Conservation (phyloP, 2,888 invertebrate species). For the Dysmachus trigonus region DNA sequence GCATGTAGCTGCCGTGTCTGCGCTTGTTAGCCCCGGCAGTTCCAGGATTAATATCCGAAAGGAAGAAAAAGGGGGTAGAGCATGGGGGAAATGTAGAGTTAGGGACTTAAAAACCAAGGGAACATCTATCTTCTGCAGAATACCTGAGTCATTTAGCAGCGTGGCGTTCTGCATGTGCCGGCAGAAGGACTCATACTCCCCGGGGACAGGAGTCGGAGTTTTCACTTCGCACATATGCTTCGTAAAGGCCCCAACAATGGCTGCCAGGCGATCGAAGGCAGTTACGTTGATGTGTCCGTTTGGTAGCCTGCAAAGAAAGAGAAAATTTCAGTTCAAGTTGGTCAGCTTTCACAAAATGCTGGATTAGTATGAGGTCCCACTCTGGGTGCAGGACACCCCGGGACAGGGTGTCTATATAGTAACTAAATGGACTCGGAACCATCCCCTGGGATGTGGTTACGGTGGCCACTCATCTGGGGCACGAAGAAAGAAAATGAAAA, state of each 20-base stretch:
- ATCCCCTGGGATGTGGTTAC: not conserved
- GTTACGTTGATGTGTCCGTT: constrained; percentile 86
- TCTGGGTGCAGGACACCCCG: not conserved
- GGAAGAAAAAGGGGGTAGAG: not conserved
- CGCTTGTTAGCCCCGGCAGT: not conserved
- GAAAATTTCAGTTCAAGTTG: constrained; percentile 26
- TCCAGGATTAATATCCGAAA: not conserved
- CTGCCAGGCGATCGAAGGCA: constrained; percentile 64
- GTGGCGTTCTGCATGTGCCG: constrained; percentile 62
- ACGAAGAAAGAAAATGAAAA: constrained; percentile 20
- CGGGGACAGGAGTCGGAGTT: constrained; percentile 52
- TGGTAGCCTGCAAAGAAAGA: constrained; percentile 69
- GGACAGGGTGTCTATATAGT: not conserved
- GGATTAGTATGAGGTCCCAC: not conserved
- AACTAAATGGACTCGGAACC: not conserved
- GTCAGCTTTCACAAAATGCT: not conserved
- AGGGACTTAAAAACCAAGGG: not conserved
- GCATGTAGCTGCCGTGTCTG: not conserved
- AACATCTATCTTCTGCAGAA: constrained; percentile 49
- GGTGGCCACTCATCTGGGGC: constrained; percentile 8
- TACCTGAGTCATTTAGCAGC: constrained; percentile 62
- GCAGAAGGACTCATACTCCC: constrained; percentile 62
- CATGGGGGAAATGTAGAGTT: not conserved
- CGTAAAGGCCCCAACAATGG: constrained; percentile 64
- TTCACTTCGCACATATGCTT: constrained; percentile 64